Conservation (phyloP, 2,888 invertebrate species). For the Acronicta psi region DNA sequence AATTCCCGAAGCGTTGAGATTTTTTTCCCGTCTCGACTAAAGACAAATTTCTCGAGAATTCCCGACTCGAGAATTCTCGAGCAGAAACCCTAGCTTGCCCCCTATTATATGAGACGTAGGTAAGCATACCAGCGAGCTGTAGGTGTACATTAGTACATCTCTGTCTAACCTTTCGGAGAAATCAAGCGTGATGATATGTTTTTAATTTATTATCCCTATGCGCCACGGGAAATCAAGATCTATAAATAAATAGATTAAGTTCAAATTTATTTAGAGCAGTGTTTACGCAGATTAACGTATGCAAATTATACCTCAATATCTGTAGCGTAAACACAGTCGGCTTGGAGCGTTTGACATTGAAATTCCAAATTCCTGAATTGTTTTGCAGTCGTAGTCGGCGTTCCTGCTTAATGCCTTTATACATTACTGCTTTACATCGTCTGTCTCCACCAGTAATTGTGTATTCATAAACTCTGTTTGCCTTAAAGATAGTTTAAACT, state of each 20-base stretch:
- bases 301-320: slow-evolving; percentile 21
- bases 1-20: too few relatives aligned
- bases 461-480: slow-evolving; percentile 5
- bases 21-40: too few relatives aligned
- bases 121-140: too few relatives aligned
- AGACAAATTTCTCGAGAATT: too few relatives aligned
- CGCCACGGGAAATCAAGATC: neutral
- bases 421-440: slow-evolving; percentile 15
- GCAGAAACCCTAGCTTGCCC: too few relatives aligned
- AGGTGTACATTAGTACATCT: too few relatives aligned
- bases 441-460: slow-evolving; percentile 10
- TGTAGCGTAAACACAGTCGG: slow-evolving; percentile 14
- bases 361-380: slow-evolving; percentile 47
- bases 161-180: too few relatives aligned
- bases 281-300: slow-evolving; percentile 19
- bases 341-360: slow-evolving; percentile 30
- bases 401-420: slow-evolving; percentile 21
- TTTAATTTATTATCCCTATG: too few relatives aligned
- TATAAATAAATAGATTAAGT: neutral
- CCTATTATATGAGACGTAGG: too few relatives aligned
- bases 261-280: neutral
- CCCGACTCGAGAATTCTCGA: too few relatives aligned
- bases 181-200: too few relatives aligned
- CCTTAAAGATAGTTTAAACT: slow-evolving; percentile 1
- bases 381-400: slow-evolving; percentile 38